phyloP scores from a whole-genome alignment of 1,140 invertebrate genomes.

The Drosophila pallidifrons region DNA sequence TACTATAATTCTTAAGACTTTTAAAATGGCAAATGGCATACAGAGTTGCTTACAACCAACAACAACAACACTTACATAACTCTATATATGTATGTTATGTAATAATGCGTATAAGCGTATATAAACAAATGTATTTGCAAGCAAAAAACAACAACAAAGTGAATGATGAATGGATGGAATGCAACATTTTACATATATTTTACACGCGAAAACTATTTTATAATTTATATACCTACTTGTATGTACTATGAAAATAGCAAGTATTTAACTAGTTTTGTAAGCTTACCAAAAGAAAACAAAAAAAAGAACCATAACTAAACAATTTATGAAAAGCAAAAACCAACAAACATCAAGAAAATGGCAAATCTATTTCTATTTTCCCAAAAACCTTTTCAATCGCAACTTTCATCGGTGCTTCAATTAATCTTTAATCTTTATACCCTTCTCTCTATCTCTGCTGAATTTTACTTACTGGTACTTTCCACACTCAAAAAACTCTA shows the following conservation, averaged over 20 bases:
- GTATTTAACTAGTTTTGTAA: slow-evolving; percentile 83
- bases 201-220: slow-evolving; percentile 82
- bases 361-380: slow-evolving; percentile 67
- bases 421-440: slow-evolving; percentile 48
- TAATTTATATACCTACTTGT: slow-evolving; percentile 83
- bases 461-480: slow-evolving; percentile 66
- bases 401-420: slow-evolving; percentile 71
- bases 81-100: slow-evolving; percentile 69
- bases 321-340: slow-evolving; percentile 30
- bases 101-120: slow-evolving; percentile 67
- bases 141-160: background rate
- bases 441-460: slow-evolving; percentile 60
- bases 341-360: slow-evolving; percentile 48
- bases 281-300: slow-evolving; percentile 54
- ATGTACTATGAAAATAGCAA: slow-evolving; percentile 79
- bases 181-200: slow-evolving; percentile 76
- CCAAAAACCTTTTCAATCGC: slow-evolving; percentile 41
- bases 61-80: slow-evolving; percentile 51
- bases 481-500: slow-evolving; percentile 43
- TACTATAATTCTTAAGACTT: slow-evolving; percentile 83
- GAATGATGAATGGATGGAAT: slow-evolving; percentile 38
- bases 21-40: slow-evolving; percentile 61
- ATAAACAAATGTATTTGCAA: slow-evolving; percentile 43
- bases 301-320: slow-evolving; percentile 34
- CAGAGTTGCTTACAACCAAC: slow-evolving; percentile 47